Conservation (phyloP, 2,113 vertebrate species). For the Herpetotheres cachinnans region DNA sequence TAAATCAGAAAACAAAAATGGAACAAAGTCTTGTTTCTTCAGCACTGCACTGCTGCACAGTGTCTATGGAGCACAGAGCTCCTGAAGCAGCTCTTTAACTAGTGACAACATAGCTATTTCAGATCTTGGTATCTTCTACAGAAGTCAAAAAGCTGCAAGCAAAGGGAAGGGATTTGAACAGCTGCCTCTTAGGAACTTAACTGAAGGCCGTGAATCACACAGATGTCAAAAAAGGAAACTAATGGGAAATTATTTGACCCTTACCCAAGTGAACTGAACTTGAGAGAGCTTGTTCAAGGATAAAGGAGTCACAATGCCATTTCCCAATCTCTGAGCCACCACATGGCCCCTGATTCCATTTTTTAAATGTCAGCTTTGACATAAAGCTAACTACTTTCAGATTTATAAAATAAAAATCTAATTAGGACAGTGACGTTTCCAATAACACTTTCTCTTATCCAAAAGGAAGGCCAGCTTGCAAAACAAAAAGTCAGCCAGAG, state of each 20-base stretch:
- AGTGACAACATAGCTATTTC: not conserved
- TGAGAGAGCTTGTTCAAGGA: not conserved
- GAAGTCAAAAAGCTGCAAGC: not conserved
- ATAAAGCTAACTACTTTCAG: slow-evolving; percentile 58
- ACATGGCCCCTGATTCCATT: not conserved
- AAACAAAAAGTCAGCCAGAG: not conserved
- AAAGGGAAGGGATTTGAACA: not conserved
- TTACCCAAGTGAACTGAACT: slow-evolving; percentile 30
- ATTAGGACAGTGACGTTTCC: slow-evolving; percentile 43
- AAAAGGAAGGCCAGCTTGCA: not conserved
- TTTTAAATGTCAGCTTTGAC: slow-evolving; percentile 63
- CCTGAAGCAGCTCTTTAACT: not conserved
- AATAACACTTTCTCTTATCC: slow-evolving; percentile 3
- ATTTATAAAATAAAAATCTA: slow-evolving; percentile 52
- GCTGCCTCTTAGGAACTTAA: not conserved
- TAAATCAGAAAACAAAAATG: not conserved
- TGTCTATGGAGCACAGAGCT: not conserved
- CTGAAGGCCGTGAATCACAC: slow-evolving; percentile 7
- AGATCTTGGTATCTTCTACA: not conserved
- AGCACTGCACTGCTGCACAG: not conserved
- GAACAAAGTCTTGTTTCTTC: not conserved
- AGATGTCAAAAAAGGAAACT: slow-evolving; percentile 47
- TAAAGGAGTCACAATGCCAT: slow-evolving; percentile 14
- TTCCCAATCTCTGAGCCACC: slow-evolving; percentile 18
- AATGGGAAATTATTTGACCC: slow-evolving; percentile 54